phyloP scores from a whole-genome alignment of 2,113 vertebrate genomes.

The Talpa occidentalis region DNA sequence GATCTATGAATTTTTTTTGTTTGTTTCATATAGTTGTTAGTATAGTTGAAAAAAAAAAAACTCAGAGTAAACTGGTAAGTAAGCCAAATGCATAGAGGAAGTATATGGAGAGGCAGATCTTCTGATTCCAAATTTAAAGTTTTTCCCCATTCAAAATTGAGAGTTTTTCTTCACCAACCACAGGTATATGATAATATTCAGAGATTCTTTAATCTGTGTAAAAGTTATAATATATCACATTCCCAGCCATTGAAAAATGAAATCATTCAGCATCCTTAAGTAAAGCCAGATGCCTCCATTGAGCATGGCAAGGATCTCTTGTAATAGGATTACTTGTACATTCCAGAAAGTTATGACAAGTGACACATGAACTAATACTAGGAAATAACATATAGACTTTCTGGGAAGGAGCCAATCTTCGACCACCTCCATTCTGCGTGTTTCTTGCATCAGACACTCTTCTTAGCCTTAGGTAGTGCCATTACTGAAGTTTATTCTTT shows the following conservation, averaged over 20 bases:
- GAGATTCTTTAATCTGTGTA: not conserved
- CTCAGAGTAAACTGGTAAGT: not conserved
- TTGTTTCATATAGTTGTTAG: not conserved
- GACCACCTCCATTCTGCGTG: not conserved
- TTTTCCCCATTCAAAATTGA: not conserved
- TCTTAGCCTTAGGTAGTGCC: not conserved
- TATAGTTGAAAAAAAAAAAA: constrained; percentile 26
- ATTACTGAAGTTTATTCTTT: not conserved
- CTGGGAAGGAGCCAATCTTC: constrained; percentile 20
- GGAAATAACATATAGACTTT: constrained; percentile 3
- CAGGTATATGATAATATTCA: constrained; percentile 5
- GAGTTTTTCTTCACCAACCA: not conserved
- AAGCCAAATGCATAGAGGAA: not conserved
- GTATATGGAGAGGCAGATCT: not conserved
- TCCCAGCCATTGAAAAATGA: constrained; percentile 45
- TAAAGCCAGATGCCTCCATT: constrained; percentile 50
- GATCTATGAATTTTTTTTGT: not conserved
- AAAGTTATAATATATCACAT: not conserved
- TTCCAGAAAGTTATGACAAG: constrained; percentile 63
- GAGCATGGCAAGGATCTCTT: constrained; percentile 54
- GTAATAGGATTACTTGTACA: constrained; percentile 48
- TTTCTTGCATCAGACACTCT: not conserved
- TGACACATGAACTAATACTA: constrained; percentile 46
- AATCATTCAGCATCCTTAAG: constrained; percentile 49
- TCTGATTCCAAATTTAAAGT: not conserved